These are phyloP conservation scores for Sebastes alutus DNA, from an alignment of 2,797 vertebrate species.

Conservation along the genomic window DNA sequence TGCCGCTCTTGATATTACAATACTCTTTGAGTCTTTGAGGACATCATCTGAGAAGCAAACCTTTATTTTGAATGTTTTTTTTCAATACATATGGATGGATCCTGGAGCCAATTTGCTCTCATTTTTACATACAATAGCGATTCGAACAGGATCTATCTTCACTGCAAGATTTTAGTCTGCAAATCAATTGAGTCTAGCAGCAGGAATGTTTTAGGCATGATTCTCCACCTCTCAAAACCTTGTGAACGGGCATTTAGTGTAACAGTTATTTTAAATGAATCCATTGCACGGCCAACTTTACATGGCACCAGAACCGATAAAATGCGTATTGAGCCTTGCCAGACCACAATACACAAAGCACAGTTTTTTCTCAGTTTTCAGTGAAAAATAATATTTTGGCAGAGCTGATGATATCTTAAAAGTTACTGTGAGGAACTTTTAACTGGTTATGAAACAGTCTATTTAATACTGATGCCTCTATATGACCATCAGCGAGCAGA, in stretches of 20 bases:
- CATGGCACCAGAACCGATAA: constrained; percentile 17
- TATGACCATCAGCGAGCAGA: neutral
- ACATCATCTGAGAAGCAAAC: neutral
- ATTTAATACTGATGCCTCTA: neutral
- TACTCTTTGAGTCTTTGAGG: neutral
- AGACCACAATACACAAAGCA: neutral
- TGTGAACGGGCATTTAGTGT: neutral
- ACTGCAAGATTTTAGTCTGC: neutral
- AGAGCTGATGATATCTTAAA: neutral
- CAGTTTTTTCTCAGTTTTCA: neutral
- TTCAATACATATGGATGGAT: neutral
- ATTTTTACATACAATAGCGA: neutral
- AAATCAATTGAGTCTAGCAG: constrained; percentile 1
- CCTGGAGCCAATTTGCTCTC: neutral
- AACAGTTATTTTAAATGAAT: constrained; percentile 13
- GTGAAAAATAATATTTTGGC: neutral
- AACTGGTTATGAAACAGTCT: neutral
- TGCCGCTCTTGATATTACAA: neutral
- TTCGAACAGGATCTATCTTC: constrained; percentile 11
- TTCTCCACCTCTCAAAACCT: constrained; percentile 1
- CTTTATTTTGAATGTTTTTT: neutral
- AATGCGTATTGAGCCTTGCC: neutral
- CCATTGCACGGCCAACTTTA: neutral
- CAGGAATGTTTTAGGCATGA: constrained; percentile 14
- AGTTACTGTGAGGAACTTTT: neutral